Evolutionary conservation across 2,113 vertebrate species (phyloP).

Genomic region (Triplophysa dalaica): DNA sequence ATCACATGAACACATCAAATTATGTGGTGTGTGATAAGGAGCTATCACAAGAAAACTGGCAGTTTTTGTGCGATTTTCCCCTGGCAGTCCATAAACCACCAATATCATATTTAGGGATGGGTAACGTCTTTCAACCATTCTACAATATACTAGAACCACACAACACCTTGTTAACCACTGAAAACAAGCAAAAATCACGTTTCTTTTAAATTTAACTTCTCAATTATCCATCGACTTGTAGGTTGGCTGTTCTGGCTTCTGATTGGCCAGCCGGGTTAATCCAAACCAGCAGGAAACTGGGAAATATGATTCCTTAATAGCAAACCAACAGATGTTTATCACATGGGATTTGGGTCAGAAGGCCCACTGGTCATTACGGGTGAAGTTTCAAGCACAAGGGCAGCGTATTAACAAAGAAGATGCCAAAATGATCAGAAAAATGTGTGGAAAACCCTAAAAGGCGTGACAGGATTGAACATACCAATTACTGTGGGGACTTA

Average conservation of each 20-base stretch:
- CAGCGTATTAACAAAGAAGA: conserved; percentile 22
- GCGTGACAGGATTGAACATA: conserved; percentile 47
- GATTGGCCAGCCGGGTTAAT: background rate
- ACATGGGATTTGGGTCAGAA: conserved; percentile 29
- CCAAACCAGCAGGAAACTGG: conserved; percentile 1
- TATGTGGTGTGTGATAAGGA: no score
- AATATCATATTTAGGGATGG: no score
- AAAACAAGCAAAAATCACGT: background rate
- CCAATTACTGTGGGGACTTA: conserved; percentile 42
- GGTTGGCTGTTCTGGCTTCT: background rate
- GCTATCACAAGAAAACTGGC: no score
- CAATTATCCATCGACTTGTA: background rate
- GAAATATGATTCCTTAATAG: background rate
- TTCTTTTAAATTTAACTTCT: background rate
- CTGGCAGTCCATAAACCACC: no score
- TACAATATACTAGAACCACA: no score
- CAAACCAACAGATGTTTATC: conserved; percentile 12
- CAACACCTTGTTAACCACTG: no score
- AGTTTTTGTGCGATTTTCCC: no score
- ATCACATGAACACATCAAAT: no score
- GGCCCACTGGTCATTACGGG: conserved; percentile 3
- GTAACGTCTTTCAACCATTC: no score
- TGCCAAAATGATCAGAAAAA: conserved; percentile 22
- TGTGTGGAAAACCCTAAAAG: conserved; percentile 24
- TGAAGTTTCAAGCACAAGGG: conserved; percentile 18